Evolutionary conservation across 2,888 invertebrate genomes (phyloP).

Genomic region (Heliconius sara): DNA sequence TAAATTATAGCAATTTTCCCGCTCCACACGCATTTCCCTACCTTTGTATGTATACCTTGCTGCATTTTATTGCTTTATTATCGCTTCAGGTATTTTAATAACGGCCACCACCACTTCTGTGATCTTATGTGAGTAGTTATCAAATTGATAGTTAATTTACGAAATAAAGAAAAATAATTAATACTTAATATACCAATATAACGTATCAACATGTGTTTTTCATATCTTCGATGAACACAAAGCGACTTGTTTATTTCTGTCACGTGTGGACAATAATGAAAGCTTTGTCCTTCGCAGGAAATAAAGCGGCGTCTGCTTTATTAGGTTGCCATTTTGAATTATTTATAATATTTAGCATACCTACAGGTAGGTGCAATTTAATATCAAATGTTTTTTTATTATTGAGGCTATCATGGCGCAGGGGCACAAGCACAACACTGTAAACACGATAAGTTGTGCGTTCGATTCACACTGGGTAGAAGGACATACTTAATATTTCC

Average conservation of each 20-base stretch:
- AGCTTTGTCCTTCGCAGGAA: constrained; percentile 30
- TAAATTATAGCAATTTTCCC: background rate
- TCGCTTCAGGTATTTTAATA: no score
- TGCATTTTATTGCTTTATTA: no score
- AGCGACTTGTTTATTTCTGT: constrained; percentile 36
- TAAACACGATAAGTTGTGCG: no score
- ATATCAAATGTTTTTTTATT: background rate
- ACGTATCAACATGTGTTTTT: constrained; percentile 15
- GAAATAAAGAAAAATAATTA: background rate
- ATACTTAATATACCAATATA: background rate
- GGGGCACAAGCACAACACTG: no score
- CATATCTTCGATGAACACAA: constrained; percentile 30
- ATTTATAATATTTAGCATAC: constrained; percentile 3
- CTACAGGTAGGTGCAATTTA: background rate
- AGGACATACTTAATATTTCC: no score
- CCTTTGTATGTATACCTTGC: background rate
- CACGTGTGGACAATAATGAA: constrained; percentile 39
- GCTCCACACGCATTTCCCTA: background rate
- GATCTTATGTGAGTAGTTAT: no score
- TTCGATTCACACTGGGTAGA: no score
- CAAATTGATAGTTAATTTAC: no score
- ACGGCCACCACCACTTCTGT: no score
- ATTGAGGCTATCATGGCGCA: no score
- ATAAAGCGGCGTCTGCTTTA: constrained; percentile 42
- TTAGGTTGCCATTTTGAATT: constrained; percentile 45